phyloP scores from a whole-genome alignment of 2,797 vertebrate genomes.

The Microtus obscurus region DNA sequence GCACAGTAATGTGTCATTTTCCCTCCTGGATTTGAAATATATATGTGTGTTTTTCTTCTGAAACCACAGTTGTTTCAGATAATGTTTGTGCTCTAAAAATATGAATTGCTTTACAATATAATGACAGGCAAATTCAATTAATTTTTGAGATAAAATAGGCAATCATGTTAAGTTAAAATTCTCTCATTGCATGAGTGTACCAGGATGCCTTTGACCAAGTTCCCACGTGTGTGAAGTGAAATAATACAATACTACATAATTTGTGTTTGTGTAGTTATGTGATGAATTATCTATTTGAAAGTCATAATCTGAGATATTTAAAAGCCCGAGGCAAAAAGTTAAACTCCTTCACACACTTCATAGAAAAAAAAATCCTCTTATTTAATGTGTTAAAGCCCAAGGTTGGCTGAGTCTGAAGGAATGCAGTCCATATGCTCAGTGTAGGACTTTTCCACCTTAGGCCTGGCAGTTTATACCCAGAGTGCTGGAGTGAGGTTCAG shows the following conservation, averaged over 20 bases:
- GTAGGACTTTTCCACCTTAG: neutral
- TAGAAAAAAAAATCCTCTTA: neutral
- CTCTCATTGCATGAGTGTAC: neutral
- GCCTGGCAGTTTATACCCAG: neutral
- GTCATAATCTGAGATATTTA: neutral
- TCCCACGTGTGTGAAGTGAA: neutral
- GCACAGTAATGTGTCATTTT: neutral
- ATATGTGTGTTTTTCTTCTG: neutral
- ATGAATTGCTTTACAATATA: constrained; percentile 42
- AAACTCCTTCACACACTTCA: neutral
- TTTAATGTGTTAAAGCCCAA: neutral
- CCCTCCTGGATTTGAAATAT: constrained; percentile 22
- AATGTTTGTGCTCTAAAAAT: constrained; percentile 46
- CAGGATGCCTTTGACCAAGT: neutral
- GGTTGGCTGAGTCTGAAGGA: neutral
- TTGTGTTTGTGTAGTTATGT: neutral
- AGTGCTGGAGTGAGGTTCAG: neutral
- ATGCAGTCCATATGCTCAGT: neutral
- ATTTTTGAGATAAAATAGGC: constrained; percentile 50
- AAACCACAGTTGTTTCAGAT: constrained; percentile 44
- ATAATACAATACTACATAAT: neutral
- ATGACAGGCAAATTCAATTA: constrained; percentile 58
- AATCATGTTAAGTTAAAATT: constrained; percentile 59
- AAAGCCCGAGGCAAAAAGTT: neutral
- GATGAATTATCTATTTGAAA: constrained; percentile 46